A percentile compares a stretch with the other conserved stretches of the same genome.
Conservation (phyloP, 2,113 vertebrate genomes). For the Phodopus roborovskii region DNA sequence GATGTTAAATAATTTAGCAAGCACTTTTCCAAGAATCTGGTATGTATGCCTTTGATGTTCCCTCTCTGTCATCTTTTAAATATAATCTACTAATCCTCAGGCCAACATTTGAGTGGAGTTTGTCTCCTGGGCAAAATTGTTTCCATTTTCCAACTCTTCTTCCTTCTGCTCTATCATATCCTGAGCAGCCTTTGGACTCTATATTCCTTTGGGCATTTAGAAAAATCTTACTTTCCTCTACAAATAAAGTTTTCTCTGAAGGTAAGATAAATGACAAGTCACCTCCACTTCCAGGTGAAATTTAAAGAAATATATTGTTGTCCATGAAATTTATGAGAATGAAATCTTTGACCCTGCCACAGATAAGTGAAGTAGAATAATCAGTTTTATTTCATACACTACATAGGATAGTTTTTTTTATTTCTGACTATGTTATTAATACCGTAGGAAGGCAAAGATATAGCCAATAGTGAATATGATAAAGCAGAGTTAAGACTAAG, state of each 20-base stretch:
- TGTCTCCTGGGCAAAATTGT: slow-evolving; percentile 1
- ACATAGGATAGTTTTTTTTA: not conserved
- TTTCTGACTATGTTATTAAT: not conserved
- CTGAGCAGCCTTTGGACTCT: not conserved
- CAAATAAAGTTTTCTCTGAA: slow-evolving; percentile 3
- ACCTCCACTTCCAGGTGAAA: slow-evolving; percentile 44
- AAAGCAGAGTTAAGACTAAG: not conserved
- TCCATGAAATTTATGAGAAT: not conserved
- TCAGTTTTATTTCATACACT: not conserved
- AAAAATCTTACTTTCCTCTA: slow-evolving; percentile 39
- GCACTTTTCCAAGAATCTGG: not conserved
- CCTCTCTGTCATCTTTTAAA: not conserved
- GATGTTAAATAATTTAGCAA: not conserved
- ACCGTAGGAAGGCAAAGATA: not conserved
- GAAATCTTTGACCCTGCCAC: slow-evolving; percentile 7
- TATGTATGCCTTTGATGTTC: not conserved
- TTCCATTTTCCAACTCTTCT: not conserved
- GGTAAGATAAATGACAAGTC: slow-evolving; percentile 51
- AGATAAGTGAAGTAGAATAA: not conserved
- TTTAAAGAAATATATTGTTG: slow-evolving; percentile 47
- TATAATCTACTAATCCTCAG: not conserved
- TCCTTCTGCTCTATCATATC: not conserved
- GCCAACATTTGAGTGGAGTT: not conserved
- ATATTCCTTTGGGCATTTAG: not conserved
- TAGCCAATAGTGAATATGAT: not conserved